Evolutionary conservation across 2,888 invertebrate genomes (phyloP).

Genomic region (Keiferia lycopersicella): DNA sequence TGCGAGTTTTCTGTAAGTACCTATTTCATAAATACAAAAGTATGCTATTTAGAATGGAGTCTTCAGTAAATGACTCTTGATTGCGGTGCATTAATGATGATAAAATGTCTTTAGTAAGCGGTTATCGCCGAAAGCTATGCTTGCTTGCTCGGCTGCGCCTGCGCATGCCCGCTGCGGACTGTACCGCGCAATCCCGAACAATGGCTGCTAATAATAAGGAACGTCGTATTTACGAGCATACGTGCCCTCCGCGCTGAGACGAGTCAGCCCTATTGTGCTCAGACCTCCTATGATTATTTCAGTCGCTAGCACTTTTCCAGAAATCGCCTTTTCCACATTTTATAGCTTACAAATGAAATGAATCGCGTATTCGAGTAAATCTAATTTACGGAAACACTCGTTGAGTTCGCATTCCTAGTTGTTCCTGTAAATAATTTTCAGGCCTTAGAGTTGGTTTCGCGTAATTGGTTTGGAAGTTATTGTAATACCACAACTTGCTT

Average conservation of each 20-base stretch:
- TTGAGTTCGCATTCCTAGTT: constrained; percentile 47
- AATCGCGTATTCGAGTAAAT: constrained; percentile 59
- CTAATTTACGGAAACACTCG: constrained; percentile 59
- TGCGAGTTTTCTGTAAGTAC: too few relatives aligned
- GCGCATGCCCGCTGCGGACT: constrained; percentile 45
- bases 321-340: constrained; percentile 69
- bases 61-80: constrained; percentile 2
- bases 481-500: constrained; percentile 18
- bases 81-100: constrained; percentile 9
- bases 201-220: constrained; percentile 79
- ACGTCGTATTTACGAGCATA: constrained; percentile 79
- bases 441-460: constrained; percentile 29
- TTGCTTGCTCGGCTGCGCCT: neutral
- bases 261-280: constrained; percentile 75
- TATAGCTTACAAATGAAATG: constrained; percentile 62
- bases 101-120: neutral
- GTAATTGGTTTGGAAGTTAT: neutral
- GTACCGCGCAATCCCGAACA: constrained; percentile 73
- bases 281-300: constrained; percentile 80
- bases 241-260: constrained; percentile 75
- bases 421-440: constrained; percentile 44
- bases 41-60: neutral
- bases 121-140: constrained; percentile 5
- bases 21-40: neutral
- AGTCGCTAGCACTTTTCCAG: constrained; percentile 70